Evolutionary conservation across 1,140 invertebrate genomes (phyloP).

Genomic region (Rhagoletis pomonella): DNA sequence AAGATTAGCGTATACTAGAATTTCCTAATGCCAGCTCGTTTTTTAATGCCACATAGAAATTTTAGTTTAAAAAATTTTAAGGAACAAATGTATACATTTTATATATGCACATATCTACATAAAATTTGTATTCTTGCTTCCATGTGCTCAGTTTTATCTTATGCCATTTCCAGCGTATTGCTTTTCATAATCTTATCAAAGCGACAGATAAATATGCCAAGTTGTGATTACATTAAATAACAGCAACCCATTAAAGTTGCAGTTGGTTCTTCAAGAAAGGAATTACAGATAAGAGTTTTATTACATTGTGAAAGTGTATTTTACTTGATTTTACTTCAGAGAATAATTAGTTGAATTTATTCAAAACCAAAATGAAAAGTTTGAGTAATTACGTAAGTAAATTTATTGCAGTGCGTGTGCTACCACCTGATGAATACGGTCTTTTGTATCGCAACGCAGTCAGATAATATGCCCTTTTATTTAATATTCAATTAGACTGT

Average conservation of each 20-base stretch:
- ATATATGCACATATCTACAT: background rate
- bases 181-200: constrained; percentile 47
- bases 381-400: no score
- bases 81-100: background rate
- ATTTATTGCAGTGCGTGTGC: no score
- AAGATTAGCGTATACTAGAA: background rate
- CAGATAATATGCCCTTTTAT: no score
- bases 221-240: constrained; percentile 44
- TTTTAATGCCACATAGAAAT: background rate
- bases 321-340: background rate
- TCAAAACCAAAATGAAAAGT: background rate
- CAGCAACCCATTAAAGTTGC: background rate
- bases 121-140: background rate
- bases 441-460: no score
- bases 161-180: constrained; percentile 17
- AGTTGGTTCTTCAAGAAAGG: constrained; percentile 12
- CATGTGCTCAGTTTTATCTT: constrained; percentile 47
- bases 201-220: constrained; percentile 46
- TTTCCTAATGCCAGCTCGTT: background rate
- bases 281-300: background rate
- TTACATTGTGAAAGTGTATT: background rate
- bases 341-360: background rate
- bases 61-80: background rate
- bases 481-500: no score
- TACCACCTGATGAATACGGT: no score